phyloP scores from a whole-genome alignment of 2,888 invertebrate species.

The Megaustenia siamemsis region DNA sequence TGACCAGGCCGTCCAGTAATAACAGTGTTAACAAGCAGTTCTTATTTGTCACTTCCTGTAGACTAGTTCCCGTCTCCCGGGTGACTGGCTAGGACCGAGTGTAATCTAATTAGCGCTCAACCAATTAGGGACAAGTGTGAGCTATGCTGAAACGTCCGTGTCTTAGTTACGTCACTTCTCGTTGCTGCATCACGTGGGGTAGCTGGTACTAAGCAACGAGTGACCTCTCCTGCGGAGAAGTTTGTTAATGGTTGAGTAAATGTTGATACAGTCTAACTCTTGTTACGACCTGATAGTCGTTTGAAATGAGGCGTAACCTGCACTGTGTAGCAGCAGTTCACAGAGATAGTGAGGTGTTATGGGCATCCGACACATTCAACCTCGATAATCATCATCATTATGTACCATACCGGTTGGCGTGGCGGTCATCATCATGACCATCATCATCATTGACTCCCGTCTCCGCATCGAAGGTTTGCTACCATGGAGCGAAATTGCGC shows the following conservation, averaged over 20 bases:
- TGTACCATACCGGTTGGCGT: too few species aligned
- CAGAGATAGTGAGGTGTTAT: too few species aligned
- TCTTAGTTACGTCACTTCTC: constrained; percentile 21
- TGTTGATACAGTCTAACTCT: too few species aligned
- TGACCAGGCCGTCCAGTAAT: neutral
- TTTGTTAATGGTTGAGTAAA: neutral
- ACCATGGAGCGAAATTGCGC: too few species aligned
- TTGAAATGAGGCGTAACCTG: too few species aligned
- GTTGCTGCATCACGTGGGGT: neutral
- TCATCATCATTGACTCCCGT: too few species aligned
- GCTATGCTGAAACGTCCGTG: neutral
- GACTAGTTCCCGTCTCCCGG: neutral
- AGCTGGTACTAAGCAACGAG: neutral
- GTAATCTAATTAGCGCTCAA: constrained; percentile 23
- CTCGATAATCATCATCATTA: too few species aligned
- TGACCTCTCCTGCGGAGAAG: neutral
- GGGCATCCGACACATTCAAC: too few species aligned
- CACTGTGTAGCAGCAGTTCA: too few species aligned
- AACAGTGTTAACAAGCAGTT: neutral
- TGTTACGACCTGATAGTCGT: too few species aligned
- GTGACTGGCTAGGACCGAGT: neutral
- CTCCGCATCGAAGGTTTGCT: too few species aligned
- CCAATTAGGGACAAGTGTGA: constrained; percentile 25
- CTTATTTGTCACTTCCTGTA: constrained; percentile 7
- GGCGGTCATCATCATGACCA: too few species aligned